A percentile compares a stretch with the other conserved stretches of the same genome.
phyloP scores from a whole-genome alignment of 2,113 vertebrate genomes.

The Poecile atricapillus region DNA sequence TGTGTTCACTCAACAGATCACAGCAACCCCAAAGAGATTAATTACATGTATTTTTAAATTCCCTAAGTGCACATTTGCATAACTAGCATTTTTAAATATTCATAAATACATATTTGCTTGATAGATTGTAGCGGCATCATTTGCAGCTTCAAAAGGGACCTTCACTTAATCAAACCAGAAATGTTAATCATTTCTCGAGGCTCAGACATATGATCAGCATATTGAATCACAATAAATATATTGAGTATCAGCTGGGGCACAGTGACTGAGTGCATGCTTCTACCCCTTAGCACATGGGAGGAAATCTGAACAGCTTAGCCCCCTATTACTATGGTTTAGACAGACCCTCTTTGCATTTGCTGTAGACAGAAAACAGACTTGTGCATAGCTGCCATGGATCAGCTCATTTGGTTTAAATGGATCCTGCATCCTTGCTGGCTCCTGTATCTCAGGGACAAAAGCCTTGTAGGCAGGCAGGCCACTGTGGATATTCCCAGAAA shows the following conservation, averaged over 20 bases:
- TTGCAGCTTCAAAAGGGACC: conserved; percentile 59
- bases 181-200: conserved; percentile 57
- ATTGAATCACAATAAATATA: conserved; percentile 30
- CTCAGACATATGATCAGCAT: conserved; percentile 55
- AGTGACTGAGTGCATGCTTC: background rate
- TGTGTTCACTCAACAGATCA: conserved; percentile 55
- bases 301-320: background rate
- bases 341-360: background rate
- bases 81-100: conserved; percentile 66
- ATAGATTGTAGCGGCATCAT: conserved; percentile 50
- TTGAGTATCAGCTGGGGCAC: background rate
- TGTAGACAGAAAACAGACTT: conserved; percentile 5
- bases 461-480: background rate
- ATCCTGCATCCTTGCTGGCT: background rate
- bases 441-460: background rate
- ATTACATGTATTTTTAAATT: conserved; percentile 64
- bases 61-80: conserved; percentile 64
- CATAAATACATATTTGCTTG: conserved; percentile 68
- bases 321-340: background rate
- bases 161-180: conserved; percentile 60
- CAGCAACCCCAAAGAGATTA: conserved; percentile 59
- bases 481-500: background rate
- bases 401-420: background rate
- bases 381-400: background rate
- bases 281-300: background rate